Percentiles rank a stretch among this genome's conserved stretches.
Evolutionary conservation across 2,113 vertebrate species (phyloP).

Genomic region (Hirundichthys speculiger): DNA sequence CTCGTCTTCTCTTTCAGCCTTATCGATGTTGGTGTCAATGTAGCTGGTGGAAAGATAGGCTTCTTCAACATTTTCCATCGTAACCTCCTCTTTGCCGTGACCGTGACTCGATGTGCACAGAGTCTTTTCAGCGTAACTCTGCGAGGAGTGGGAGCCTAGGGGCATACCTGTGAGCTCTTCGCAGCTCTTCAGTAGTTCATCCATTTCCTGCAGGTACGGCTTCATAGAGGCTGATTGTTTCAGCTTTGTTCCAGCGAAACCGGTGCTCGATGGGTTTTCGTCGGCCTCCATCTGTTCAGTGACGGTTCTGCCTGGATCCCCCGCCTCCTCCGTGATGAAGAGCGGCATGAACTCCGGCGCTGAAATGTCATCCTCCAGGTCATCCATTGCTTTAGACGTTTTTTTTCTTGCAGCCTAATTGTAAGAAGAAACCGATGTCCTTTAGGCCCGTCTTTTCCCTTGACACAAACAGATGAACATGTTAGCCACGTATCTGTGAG

Average conservation of each 20-base stretch:
- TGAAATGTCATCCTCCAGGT: constrained; percentile 34
- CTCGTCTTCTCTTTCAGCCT: constrained; percentile 7
- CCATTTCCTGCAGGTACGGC: constrained; percentile 72
- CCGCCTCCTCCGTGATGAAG: constrained; percentile 70
- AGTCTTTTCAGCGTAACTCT: constrained; percentile 24
- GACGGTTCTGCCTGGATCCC: constrained; percentile 1
- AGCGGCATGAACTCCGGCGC: constrained; percentile 49
- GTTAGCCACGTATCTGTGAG: constrained; percentile 1
- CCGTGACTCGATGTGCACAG: background rate
- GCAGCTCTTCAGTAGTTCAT: constrained; percentile 66
- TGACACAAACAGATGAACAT: constrained; percentile 21
- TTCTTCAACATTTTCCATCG: constrained; percentile 22
- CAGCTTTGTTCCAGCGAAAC: constrained; percentile 9
- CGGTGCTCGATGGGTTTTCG: constrained; percentile 15
- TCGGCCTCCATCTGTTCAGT: constrained; percentile 28
- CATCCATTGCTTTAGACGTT: constrained; percentile 59
- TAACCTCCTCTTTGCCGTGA: constrained; percentile 6
- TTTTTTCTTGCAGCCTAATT: constrained; percentile 3
- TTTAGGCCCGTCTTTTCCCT: constrained; percentile 17
- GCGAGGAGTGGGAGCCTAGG: constrained; percentile 30
- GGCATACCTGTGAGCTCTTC: constrained; percentile 54
- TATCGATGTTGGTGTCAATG: constrained; percentile 55
- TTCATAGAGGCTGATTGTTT: constrained; percentile 31
- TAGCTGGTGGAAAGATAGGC: constrained; percentile 53
- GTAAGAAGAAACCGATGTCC: background rate